Evolutionary conservation across 2,797 vertebrate species (phyloP).

Genomic region (Chanos chanos): DNA sequence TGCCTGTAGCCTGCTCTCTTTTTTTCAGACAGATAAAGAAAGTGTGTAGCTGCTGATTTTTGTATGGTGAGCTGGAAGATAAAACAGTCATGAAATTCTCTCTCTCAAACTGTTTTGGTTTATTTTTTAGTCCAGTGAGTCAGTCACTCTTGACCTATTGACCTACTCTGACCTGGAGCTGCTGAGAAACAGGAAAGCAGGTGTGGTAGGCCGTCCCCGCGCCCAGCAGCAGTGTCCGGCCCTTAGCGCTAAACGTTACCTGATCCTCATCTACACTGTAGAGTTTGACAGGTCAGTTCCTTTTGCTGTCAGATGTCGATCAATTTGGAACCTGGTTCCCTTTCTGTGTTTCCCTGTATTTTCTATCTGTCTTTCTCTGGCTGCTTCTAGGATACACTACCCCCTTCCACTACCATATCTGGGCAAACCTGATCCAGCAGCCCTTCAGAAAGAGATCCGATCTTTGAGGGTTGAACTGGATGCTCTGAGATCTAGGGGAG

Average conservation of each 20-base stretch:
- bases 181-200: slow-evolving; percentile 82
- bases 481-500: slow-evolving; percentile 59
- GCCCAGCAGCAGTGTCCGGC: slow-evolving; percentile 71
- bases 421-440: slow-evolving; percentile 86
- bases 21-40: too few relatives aligned
- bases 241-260: slow-evolving; percentile 86
- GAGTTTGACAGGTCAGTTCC: slow-evolving; percentile 90
- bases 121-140: slow-evolving; percentile 81
- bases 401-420: slow-evolving; percentile 85
- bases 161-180: slow-evolving; percentile 89
- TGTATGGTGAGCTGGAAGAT: too few relatives aligned
- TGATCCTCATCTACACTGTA: slow-evolving; percentile 93
- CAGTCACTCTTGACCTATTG: slow-evolving; percentile 88
- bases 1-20: too few relatives aligned
- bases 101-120: not conserved
- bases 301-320: not conserved
- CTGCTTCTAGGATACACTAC: slow-evolving; percentile 83
- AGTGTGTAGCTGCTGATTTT: too few relatives aligned
- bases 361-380: not conserved
- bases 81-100: not conserved
- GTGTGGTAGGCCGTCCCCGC: slow-evolving; percentile 69
- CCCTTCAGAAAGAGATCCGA: slow-evolving; percentile 81
- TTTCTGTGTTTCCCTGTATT: not conserved
- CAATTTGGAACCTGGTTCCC: not conserved
- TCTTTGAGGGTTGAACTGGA: slow-evolving; percentile 78